Evolutionary conservation across 2,797 vertebrate genomes (phyloP).

Genomic region (Anas bahamensis): DNA sequence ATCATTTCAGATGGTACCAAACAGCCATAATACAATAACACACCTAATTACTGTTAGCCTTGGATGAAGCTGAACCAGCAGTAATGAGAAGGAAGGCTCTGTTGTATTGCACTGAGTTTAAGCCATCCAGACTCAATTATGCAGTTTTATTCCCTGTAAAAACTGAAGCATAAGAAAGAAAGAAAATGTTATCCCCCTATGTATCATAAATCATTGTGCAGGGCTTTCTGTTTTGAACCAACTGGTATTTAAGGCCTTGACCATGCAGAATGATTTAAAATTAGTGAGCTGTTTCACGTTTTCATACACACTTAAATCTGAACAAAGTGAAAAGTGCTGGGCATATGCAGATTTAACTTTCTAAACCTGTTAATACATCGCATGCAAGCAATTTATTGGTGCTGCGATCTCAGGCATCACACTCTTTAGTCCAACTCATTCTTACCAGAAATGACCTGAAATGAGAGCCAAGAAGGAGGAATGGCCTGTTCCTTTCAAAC

Average conservation of each 20-base stretch:
- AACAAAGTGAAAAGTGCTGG: background rate
- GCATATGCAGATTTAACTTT: background rate
- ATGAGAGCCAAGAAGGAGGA: background rate
- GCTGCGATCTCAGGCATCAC: background rate
- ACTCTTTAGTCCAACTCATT: background rate
- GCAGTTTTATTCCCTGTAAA: background rate
- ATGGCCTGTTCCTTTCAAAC: background rate
- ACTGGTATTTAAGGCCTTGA: background rate
- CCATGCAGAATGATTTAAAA: background rate
- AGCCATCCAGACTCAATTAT: background rate
- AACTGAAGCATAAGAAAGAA: background rate
- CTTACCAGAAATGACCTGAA: background rate
- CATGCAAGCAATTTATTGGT: background rate
- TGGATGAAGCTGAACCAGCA: background rate
- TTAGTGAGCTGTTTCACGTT: background rate
- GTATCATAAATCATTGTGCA: background rate
- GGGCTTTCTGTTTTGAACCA: background rate
- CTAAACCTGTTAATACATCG: background rate
- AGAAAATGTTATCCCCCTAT: background rate
- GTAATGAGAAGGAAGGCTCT: background rate
- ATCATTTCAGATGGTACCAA: background rate
- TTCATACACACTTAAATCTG: background rate
- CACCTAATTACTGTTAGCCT: background rate
- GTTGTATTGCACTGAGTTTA: background rate
- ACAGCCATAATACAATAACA: background rate